A percentile compares a stretch with the other conserved stretches of the same genome.
These are phyloP conservation scores for Drosophila yooni DNA, from an alignment of 2,888 invertebrate genomes.

Conservation along the genomic window DNA sequence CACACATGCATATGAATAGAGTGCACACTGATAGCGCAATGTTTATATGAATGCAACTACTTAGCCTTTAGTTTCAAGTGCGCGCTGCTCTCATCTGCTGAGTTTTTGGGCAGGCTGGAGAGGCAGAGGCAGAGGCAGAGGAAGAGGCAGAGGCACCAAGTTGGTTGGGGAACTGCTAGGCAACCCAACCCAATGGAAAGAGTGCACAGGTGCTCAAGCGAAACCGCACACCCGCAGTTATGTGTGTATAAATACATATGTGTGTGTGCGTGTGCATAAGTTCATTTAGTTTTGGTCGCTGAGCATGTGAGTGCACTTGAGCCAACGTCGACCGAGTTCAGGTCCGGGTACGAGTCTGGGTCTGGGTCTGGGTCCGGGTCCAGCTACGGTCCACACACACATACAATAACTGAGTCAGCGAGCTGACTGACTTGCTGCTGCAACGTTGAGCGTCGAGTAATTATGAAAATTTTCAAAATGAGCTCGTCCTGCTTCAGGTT, in stretches of 20 bases:
- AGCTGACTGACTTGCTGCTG: constrained; percentile 53
- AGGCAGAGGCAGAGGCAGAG: too few species aligned
- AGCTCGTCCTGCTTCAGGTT: constrained; percentile 59
- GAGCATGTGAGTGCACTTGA: constrained; percentile 74
- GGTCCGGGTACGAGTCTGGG: constrained; percentile 11
- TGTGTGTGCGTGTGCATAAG: constrained; percentile 47
- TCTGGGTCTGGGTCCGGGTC: constrained; percentile 23
- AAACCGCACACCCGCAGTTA: constrained; percentile 52
- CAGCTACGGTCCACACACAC: constrained; percentile 28
- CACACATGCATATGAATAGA: constrained; percentile 21
- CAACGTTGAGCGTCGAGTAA: constrained; percentile 61
- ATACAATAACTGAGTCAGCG: constrained; percentile 22
- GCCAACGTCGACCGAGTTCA: constrained; percentile 46
- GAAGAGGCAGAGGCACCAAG: not conserved
- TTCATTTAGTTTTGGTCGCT: constrained; percentile 74
- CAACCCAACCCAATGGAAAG: constrained; percentile 17
- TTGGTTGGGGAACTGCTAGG: not conserved
- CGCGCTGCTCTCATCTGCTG: constrained; percentile 43
- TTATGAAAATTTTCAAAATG: constrained; percentile 74
- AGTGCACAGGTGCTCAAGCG: constrained; percentile 70
- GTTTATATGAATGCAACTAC: constrained; percentile 77
- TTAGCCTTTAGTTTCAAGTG: constrained; percentile 78
- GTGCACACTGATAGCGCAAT: constrained; percentile 37
- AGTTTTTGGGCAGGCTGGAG: not conserved
- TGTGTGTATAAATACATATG: constrained; percentile 14